Evolutionary conservation across 1,140 invertebrate genomes (phyloP), one percentile per base, ranked within the genome.

Genomic region (Saccostrea echinata): DNA sequence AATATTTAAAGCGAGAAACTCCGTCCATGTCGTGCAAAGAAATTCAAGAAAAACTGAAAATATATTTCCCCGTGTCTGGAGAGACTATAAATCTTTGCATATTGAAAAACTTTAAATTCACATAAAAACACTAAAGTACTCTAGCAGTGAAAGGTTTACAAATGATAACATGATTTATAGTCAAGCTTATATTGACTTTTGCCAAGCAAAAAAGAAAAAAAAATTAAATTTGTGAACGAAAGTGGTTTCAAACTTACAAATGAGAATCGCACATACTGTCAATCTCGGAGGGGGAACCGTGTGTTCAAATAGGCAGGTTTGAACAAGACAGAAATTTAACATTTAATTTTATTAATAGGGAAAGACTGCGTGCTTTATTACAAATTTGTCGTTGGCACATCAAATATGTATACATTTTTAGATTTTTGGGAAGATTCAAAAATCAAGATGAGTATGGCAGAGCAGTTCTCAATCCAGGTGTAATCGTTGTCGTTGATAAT

Each of bases 31-130:
- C n/a, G n/a, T n/a, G n/a, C n/a, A n/a, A n/a, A n/a, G n/a, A n/a
- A n/a, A n/a, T n/a, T n/a, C n/a, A n/a, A n/a, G n/a, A n/a, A n/a
- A n/a, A n/a, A n/a, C n/a, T n/a, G n/a, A n/a, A n/a, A n/a, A n/a
- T n/a, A n/a, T n/a, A n/a, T n/a, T n/a, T n/a, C n/a, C n/a, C n/a
- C n/a, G 55, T 57, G 21, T 57, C 55, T 57, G 13, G 13, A 57
- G 1, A 57, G 21, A 6, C 55, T 57, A 57, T 57, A 57, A 57
- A 57, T 21, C 55, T 12, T 57, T 57, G 21, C 11, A 57, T 57
- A 57, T 57, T 57, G 55, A 57, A 57, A 57, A 57, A 57, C 55
- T n/a, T n/a, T n/a, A n/a, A n/a, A n/a, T n/a, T n/a, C n/a, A n/a
- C n/a, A n/a, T n/a, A n/a, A n/a, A n/a, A n/a, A n/a, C n/a, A n/a